A percentile compares a stretch with the other conserved stretches of the same genome.
These are phyloP conservation scores for Tinamus major DNA, from an alignment of 2,797 vertebrate genomes.

Conservation along the genomic window DNA sequence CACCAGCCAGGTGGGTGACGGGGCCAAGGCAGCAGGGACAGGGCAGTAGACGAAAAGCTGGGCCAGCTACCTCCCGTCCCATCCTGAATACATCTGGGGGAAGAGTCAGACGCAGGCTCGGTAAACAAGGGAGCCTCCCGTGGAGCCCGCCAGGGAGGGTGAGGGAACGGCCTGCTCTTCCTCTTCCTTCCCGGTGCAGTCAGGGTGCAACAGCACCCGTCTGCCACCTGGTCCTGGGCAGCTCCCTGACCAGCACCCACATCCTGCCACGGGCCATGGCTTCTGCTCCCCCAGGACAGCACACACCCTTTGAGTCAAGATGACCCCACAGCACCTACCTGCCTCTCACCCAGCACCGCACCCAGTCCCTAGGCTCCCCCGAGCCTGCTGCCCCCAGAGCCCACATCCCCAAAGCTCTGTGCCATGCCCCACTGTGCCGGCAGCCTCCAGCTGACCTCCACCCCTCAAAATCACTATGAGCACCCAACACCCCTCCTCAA, in stretches of 20 bases:
- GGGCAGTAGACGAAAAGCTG: not conserved
- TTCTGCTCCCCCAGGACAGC: not conserved
- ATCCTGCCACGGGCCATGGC: fast-evolving
- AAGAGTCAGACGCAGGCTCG: not conserved
- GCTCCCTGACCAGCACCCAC: not conserved
- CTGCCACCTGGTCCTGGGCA: not conserved
- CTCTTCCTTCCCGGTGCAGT: fast-evolving
- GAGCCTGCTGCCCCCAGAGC: not conserved
- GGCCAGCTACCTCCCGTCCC: not conserved
- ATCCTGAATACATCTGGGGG: not conserved
- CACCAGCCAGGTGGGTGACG: fast-evolving
- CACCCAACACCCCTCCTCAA: not conserved
- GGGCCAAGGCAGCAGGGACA: fast-evolving
- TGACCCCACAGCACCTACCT: not conserved
- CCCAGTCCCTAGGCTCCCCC: not conserved
- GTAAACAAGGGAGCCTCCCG: not conserved
- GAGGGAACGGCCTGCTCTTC: not conserved
- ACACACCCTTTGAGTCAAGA: not conserved
- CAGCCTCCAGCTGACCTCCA: not conserved
- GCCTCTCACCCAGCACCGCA: not conserved
- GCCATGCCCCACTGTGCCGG: too few relatives aligned
- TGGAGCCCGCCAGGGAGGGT: not conserved
- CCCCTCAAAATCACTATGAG: not conserved
- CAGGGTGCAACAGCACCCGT: not conserved
- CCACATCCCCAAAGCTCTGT: too few relatives aligned